phyloP scores from a whole-genome alignment of 2,113 vertebrate genomes.

The Microcebus lehilahytsara region DNA sequence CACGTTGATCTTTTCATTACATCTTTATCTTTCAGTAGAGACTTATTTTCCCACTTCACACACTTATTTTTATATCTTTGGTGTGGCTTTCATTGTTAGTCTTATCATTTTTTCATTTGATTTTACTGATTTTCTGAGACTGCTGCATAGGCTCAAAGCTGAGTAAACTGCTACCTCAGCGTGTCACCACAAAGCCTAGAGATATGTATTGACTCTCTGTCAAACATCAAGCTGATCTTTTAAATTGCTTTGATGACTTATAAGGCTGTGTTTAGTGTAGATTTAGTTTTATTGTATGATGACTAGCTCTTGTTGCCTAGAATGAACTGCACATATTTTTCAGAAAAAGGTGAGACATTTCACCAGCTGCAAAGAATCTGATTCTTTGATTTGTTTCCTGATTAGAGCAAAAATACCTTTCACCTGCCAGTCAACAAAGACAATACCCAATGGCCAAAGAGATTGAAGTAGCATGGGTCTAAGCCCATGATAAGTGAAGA shows the following conservation, averaged over 20 bases:
- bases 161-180: constrained; percentile 52
- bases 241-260: constrained; percentile 47
- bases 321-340: background rate
- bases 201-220: constrained; percentile 44
- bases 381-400: background rate
- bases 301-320: constrained; percentile 34
- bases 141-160: background rate
- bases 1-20: background rate
- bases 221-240: constrained; percentile 38
- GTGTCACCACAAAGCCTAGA: background rate
- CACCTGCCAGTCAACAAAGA: background rate
- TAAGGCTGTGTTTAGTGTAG: background rate
- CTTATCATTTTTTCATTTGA: constrained; percentile 21
- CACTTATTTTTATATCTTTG: constrained; percentile 28
- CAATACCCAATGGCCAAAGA: background rate
- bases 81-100: background rate
- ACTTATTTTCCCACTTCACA: background rate
- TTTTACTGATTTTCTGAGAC: constrained; percentile 35
- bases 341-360: constrained; percentile 20
- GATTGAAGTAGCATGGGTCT: background rate
- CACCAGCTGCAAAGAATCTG: constrained; percentile 17
- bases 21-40: background rate
- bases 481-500: background rate
- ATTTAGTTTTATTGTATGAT: constrained; percentile 39
- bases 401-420: background rate